Conservation (phyloP, 2,888 invertebrate genomes). For the Perizoma flavofasciatum region DNA sequence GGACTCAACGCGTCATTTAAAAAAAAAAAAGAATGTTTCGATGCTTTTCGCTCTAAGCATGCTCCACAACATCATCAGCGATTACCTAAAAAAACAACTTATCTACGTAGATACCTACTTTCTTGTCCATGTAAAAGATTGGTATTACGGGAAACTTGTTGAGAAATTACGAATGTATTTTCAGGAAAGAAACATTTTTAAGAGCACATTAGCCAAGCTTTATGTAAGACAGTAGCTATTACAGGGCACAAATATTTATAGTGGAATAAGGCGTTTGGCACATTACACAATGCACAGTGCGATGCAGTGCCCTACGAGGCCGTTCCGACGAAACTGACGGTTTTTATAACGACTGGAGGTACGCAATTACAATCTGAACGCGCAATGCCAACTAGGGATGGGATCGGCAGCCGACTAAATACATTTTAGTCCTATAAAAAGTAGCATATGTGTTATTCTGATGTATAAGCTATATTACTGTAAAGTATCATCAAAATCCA, state of each 20-base stretch:
- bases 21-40: too few species aligned
- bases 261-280: conserved; percentile 41
- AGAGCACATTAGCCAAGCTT: conserved; percentile 23
- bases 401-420: conserved; percentile 17
- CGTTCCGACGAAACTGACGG: conserved; percentile 34
- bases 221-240: conserved; percentile 34
- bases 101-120: too few species aligned
- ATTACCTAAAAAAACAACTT: too few species aligned
- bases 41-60: too few species aligned
- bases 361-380: conserved; percentile 46
- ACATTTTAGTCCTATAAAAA: too few species aligned
- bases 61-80: too few species aligned
- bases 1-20: too few species aligned
- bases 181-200: conserved; percentile 5
- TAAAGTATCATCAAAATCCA: too few species aligned
- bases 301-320: conserved; percentile 37
- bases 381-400: conserved; percentile 44
- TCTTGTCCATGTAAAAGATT: too few species aligned
- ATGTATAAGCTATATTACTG: too few species aligned
- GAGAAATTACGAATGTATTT: conserved; percentile 1
- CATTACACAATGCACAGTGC: conserved; percentile 39
- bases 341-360: conserved; percentile 38
- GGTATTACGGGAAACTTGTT: too few species aligned
- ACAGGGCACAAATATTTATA: conserved; percentile 38
- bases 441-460: too few species aligned